Evolutionary conservation across 2,797 vertebrate species (phyloP), one percentile per base, ranked within the genome.

Genomic region (Onychomys torridus): DNA sequence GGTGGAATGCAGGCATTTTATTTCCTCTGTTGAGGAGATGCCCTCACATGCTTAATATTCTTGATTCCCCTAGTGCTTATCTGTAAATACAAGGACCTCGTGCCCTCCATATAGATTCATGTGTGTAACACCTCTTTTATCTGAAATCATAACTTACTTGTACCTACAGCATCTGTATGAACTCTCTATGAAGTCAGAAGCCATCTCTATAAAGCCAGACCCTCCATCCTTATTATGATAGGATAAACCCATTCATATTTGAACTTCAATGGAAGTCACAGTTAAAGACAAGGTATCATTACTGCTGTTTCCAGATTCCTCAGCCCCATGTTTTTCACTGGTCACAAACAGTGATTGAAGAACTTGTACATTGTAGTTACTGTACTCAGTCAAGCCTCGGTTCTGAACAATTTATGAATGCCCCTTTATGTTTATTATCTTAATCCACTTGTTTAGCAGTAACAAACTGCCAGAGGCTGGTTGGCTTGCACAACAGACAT

Each of bases 201-300:
- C 55, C 78, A 63, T 57, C 71, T 88, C n/a, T 19, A 17, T 37
- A 34, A 96, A 93, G 79, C 10, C n/a, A 25, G 52, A 37, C 93
- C 73, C 71, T 85, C 49, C 29, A 86, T 12, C 2, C 13, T 40
- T 17, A 17, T 63, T 32, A 86, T 40, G 17, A 23, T 11, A 91
- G 77, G 43, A 89, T 13, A 65, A 63, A 61, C 67, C 25, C 40
- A 14, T n/a, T 9, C 32, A 4, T 52, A 57, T 55, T 40, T 82
- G 57, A 93, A 86, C 6, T 77, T 89, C 52, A 52, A 49, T 75
- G 49, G 46, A 90, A 90, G 79, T 86, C 84, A 89, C 52, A 65
- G 32, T n/a, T 83, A 32, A 89, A 65, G 55, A 40, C 0, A 76
- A 43, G 21, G 69, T 40, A 25, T 21, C 73, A 40, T 16, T 63